Evolutionary conservation across 2,888 invertebrate genomes (phyloP).

Genomic region (Invenusta paracnida): DNA sequence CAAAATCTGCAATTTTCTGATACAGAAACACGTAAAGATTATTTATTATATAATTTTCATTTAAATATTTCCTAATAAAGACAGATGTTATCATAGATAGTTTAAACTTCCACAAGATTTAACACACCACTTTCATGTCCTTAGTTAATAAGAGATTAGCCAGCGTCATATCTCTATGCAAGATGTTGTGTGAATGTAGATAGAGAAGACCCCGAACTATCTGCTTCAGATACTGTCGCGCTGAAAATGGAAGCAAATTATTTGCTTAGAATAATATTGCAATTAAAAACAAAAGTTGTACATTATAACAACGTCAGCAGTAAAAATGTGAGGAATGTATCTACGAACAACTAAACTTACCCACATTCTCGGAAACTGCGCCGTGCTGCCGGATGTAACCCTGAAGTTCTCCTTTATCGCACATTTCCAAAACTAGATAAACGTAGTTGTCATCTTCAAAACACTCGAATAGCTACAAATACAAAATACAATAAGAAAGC

Average conservation of each 20-base stretch:
- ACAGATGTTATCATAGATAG: no score
- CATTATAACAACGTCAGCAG: no score
- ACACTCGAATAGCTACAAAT: constrained; percentile 70
- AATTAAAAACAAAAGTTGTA: no score
- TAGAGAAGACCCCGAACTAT: constrained; percentile 83
- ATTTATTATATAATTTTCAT: no score
- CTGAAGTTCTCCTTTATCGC: constrained; percentile 84
- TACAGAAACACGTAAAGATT: constrained; percentile 35
- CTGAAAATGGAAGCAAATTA: constrained; percentile 39
- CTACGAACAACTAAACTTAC: constrained; percentile 4
- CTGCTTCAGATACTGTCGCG: constrained; percentile 65
- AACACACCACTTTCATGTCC: constrained; percentile 77
- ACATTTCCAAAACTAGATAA: constrained; percentile 84
- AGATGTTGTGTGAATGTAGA: constrained; percentile 81
- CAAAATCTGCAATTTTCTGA: constrained; percentile 89
- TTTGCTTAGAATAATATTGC: not conserved
- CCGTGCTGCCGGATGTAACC: constrained; percentile 66
- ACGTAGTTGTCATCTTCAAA: constrained; percentile 87
- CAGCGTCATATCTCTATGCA: constrained; percentile 85
- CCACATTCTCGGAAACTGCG: constrained; percentile 39
- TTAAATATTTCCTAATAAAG: no score
- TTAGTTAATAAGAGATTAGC: constrained; percentile 81
- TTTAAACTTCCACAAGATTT: no score
- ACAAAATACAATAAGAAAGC: constrained; percentile 33
- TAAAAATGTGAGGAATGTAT: not conserved